Percentiles rank a stretch among this genome's conserved stretches.
phyloP scores from a whole-genome alignment of 2,113 vertebrate species.

The Calonectris borealis region DNA sequence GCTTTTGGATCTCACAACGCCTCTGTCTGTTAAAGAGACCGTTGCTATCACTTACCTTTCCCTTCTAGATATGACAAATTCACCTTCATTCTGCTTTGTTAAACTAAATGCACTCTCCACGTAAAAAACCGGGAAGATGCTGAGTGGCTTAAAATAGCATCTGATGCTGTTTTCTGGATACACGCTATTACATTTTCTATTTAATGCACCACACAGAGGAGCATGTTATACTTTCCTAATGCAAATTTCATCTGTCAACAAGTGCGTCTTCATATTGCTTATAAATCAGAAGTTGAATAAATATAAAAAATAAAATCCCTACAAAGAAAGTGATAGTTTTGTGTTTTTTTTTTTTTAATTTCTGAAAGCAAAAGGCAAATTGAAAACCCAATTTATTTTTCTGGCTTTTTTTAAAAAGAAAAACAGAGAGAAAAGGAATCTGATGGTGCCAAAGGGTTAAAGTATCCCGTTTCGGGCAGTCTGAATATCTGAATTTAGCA shows the following conservation, averaged over 20 bases:
- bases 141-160: background rate
- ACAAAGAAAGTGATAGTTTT: background rate
- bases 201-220: background rate
- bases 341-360: background rate
- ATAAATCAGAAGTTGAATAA: background rate
- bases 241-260: background rate
- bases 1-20: background rate
- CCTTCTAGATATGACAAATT: background rate
- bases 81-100: background rate
- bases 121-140: background rate
- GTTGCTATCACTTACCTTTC: background rate
- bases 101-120: background rate
- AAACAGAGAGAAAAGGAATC: background rate
- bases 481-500: constrained; percentile 59
- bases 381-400: background rate
- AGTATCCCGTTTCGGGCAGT: background rate
- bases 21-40: background rate
- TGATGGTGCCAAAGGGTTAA: constrained; percentile 58
- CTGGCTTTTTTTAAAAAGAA: background rate
- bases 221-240: background rate
- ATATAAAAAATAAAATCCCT: background rate
- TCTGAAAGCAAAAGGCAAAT: background rate
- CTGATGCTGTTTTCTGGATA: background rate
- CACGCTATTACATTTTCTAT: background rate
- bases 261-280: background rate